Percentiles rank a stretch among this genome's conserved stretches.
Conservation (phyloP, 2,113 vertebrate species). For the Centropus unirufus region DNA sequence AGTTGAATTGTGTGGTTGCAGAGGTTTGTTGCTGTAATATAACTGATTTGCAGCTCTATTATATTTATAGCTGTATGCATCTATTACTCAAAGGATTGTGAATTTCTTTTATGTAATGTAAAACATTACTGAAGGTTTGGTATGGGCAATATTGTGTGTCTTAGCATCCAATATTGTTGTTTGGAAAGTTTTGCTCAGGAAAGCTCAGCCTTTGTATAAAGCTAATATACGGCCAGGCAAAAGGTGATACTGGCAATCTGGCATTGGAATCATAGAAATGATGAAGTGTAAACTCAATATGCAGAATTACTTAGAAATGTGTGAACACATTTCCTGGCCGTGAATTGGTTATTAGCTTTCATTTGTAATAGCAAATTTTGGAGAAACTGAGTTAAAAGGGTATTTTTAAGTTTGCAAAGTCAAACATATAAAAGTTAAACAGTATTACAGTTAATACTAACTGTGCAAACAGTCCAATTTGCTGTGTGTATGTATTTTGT, state of each 20-base stretch:
- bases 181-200: constrained; percentile 11
- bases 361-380: neutral
- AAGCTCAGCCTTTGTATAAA: neutral
- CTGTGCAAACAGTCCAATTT: neutral
- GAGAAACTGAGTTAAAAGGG: neutral
- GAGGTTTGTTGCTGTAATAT: neutral
- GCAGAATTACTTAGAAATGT: neutral
- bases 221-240: neutral
- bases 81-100: neutral
- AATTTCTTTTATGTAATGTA: constrained; percentile 11
- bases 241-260: neutral
- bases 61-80: neutral
- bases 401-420: neutral
- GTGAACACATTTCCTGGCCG: neutral
- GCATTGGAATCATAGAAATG: neutral
- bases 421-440: neutral
- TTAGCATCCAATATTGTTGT: constrained; percentile 36
- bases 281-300: neutral
- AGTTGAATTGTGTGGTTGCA: neutral
- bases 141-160: neutral
- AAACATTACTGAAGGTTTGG: neutral
- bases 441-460: neutral
- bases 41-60: neutral
- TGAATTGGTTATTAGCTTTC: neutral
- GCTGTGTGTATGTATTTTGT: neutral